These are phyloP conservation scores for Rhamphomyia laevipes DNA, from an alignment of 2,888 invertebrate genomes.

Conservation along the genomic window DNA sequence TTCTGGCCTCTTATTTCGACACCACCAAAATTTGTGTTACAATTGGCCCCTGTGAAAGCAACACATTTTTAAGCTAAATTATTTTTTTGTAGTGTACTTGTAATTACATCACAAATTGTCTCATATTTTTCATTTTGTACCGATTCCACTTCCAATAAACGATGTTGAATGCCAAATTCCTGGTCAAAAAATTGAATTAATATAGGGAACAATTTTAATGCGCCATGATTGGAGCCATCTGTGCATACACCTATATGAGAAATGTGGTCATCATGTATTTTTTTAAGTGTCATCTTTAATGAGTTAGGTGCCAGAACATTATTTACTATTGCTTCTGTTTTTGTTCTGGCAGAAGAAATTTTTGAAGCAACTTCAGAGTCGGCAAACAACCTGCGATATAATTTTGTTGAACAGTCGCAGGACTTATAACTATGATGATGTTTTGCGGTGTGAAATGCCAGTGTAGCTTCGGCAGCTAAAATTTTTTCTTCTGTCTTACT, in stretches of 20 bases:
- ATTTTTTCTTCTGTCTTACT: neutral
- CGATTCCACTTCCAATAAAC: neutral
- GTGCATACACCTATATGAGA: neutral
- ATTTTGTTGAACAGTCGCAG: neutral
- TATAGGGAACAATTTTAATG: neutral
- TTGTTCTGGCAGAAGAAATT: slow-evolving; percentile 7
- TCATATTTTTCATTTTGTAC: neutral
- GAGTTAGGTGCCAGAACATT: neutral
- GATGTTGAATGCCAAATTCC: neutral
- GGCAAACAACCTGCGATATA: neutral
- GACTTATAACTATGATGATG: neutral
- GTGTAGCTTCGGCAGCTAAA: neutral
- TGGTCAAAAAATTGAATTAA: neutral
- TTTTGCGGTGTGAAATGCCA: slow-evolving; percentile 3
- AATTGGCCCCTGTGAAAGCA: slow-evolving; percentile 8
- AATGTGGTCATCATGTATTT: neutral
- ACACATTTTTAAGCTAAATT: neutral
- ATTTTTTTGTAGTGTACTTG: neutral
- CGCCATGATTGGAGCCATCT: neutral
- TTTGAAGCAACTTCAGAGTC: neutral
- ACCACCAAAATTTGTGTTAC: slow-evolving; percentile 16
- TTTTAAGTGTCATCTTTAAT: neutral
- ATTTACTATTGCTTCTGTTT: slow-evolving; percentile 10
- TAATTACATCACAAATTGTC: neutral
- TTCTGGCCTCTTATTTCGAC: slow-evolving; percentile 7